phyloP scores from a whole-genome alignment of 2,888 invertebrate genomes.

The Aethes cnicana region DNA sequence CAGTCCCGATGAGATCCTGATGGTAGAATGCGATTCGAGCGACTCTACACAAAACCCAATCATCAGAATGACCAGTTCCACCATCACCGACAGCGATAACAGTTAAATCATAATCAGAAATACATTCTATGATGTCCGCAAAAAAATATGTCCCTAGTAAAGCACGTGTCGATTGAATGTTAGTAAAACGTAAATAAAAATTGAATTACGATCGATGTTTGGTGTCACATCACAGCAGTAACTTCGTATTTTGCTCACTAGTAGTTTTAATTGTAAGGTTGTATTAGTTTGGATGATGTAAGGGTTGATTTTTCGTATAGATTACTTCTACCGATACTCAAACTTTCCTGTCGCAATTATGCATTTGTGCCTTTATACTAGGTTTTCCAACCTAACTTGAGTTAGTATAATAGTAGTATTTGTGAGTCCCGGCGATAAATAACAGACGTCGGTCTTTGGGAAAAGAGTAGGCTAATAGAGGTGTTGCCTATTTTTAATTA shows the following conservation, averaged over 20 bases:
- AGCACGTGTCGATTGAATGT: background rate
- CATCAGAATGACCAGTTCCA: conserved; percentile 75
- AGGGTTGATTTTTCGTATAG: too few relatives aligned
- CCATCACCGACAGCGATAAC: conserved; percentile 72
- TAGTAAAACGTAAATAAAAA: conserved; percentile 3
- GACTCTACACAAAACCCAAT: conserved; percentile 75
- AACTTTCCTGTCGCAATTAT: too few relatives aligned
- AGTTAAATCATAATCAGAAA: conserved; percentile 64
- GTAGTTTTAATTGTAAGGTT: conserved; percentile 5
- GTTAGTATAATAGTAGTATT: too few relatives aligned
- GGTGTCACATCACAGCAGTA: conserved; percentile 1
- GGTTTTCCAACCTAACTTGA: too few relatives aligned
- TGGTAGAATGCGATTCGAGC: conserved; percentile 77
- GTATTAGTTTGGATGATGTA: too few relatives aligned
- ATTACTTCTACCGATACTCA: too few relatives aligned
- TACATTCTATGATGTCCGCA: too few relatives aligned
- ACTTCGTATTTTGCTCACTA: conserved; percentile 17
- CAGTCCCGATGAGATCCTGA: conserved; percentile 72
- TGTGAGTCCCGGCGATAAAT: too few relatives aligned
- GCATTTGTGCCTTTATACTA: too few relatives aligned
- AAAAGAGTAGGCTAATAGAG: too few relatives aligned
- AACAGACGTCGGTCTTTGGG: too few relatives aligned
- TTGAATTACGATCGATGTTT: conserved; percentile 1
- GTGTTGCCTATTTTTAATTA: too few relatives aligned
- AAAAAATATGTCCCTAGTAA: background rate